Base-by-base conservation (phyloP, 2,888 invertebrate genomes). In the Cactoblastis cactorum region DNA sequence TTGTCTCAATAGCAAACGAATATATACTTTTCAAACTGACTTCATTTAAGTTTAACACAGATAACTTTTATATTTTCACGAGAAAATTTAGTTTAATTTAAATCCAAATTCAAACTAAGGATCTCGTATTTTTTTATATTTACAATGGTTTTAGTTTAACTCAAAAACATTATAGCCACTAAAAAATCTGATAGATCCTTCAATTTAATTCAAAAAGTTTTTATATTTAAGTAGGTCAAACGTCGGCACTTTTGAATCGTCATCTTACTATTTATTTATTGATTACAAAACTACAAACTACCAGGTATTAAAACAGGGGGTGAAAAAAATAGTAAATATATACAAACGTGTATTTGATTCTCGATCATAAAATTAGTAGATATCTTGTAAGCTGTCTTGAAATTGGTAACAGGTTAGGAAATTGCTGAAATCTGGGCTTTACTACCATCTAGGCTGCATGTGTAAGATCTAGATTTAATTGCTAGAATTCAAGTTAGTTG, bases 401-500 rank as follows among this genome's bases (percentile, higher is more conserved):
- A 41, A n/a, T 22, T 41, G 12, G 15, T n/a, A 24, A 24, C 28
- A 17, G 15, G 24, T 43, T 43, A n/a, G 1, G 17, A 32, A 32
- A 43, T 32, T 28, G 14, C 5, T 43, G 28, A 43, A 43, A 43
- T 43, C 15, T 28, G 8, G 17, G 12, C 12, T 22, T 43, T 11
- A 15, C 17, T 28, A 22, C 15, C 28, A 43, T 28, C 24, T 24
- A 24, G 61, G 54, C 37, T 45, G 50, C 54, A 49, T 50, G 53
- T 53, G 49, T 56, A 46, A 43, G 58, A 58, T 61, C 57, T 58
- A 59, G 54, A 58, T 61, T 59, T 61, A 57, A 62, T 59, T 55
- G 59, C 57, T 54, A 43, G 43, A 43, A n/a, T 12, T 39, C 12
- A 34, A 34, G 33, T 3, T 34, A n/a, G n/a, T 39, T 39, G 39